Conservation (phyloP, 2,113 vertebrate species). For the Rynchops niger region DNA sequence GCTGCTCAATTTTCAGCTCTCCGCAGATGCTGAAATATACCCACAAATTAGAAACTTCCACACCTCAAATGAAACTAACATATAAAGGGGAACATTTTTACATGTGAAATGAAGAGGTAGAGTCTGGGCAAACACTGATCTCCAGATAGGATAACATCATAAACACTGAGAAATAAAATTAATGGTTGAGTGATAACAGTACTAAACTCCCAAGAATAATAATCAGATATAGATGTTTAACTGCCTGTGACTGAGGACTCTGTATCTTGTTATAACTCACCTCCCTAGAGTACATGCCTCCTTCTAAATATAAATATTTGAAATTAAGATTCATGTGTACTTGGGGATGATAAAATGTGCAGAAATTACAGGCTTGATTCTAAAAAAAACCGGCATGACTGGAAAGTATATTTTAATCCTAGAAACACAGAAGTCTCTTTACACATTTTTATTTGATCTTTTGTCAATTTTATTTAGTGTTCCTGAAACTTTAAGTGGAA, state of each 20-base stretch:
- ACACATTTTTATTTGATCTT: background rate
- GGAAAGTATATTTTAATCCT: background rate
- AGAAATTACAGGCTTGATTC: background rate
- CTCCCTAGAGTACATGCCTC: background rate
- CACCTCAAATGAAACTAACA: background rate
- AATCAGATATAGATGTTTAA: slow-evolving; percentile 28
- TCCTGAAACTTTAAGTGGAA: background rate
- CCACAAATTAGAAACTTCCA: background rate
- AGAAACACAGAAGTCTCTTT: background rate
- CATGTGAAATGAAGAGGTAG: background rate
- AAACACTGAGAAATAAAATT: slow-evolving; percentile 48
- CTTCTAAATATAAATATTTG: slow-evolving; percentile 42
- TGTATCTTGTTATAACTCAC: background rate
- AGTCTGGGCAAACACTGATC: slow-evolving; percentile 14
- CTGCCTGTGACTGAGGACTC: slow-evolving; percentile 36
- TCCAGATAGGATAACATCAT: slow-evolving; percentile 26
- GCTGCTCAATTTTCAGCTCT: background rate
- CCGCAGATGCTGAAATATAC: background rate
- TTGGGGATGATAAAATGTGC: background rate
- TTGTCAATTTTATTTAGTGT: background rate
- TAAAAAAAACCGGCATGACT: background rate
- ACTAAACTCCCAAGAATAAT: slow-evolving; percentile 24
- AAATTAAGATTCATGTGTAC: background rate
- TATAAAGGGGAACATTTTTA: background rate
- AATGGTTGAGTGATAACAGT: slow-evolving; percentile 31